Percentiles rank a stretch among this genome's conserved stretches.
These are phyloP conservation scores for Aramus guarauna DNA, from an alignment of 2,113 vertebrate species.

Conservation along the genomic window DNA sequence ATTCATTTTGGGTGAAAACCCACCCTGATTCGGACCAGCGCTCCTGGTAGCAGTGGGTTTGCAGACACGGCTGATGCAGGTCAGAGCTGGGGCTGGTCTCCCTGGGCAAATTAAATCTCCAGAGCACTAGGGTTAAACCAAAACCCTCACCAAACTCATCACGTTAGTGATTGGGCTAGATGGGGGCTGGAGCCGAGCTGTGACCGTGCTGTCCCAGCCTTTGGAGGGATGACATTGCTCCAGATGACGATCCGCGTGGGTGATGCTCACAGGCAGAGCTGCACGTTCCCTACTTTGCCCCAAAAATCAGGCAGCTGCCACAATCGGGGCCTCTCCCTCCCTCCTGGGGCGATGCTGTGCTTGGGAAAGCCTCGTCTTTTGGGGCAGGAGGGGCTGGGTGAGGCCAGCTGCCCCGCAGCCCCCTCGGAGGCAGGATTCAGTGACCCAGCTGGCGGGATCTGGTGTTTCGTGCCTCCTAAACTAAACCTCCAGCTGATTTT, in stretches of 20 bases:
- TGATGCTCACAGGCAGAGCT: background rate
- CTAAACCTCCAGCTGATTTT: background rate
- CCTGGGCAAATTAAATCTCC: background rate
- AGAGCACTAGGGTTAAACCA: background rate
- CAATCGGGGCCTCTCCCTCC: rapidly evolving
- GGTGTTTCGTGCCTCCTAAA: background rate
- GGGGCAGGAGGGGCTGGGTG: background rate
- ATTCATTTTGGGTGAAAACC: background rate
- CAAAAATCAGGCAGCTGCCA: background rate
- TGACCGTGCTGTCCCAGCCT: rapidly evolving
- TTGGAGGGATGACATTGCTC: background rate
- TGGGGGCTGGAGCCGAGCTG: background rate
- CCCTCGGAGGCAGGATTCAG: background rate
- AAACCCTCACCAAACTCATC: background rate
- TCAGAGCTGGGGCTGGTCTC: background rate
- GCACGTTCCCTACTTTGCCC: background rate
- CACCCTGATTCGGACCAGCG: rapidly evolving
- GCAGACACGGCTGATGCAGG: background rate
- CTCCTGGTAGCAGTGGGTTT: background rate
- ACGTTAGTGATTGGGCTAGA: rapidly evolving
- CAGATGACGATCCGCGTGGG: background rate
- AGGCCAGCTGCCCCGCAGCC: background rate
- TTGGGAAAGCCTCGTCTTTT: background rate
- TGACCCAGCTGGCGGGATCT: background rate
- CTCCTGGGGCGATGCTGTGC: rapidly evolving